Evolutionary conservation across 2,113 vertebrate species (phyloP).

Genomic region (Etheostoma cragini): DNA sequence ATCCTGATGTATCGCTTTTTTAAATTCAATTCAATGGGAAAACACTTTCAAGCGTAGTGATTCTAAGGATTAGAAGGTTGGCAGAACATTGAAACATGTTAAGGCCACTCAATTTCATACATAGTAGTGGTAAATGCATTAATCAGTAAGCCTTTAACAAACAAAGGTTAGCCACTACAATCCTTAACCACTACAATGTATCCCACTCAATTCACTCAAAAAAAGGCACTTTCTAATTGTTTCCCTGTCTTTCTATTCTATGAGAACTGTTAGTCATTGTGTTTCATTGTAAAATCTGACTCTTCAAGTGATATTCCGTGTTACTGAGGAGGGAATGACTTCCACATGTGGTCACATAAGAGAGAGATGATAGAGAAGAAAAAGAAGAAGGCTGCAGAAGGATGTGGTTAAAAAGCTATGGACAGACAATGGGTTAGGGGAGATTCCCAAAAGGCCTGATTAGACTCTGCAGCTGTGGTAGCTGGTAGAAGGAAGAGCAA

Average conservation of each 20-base stretch:
- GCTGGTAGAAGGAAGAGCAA: conserved; percentile 3
- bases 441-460: conserved; percentile 51
- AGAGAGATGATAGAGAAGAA: conserved; percentile 5
- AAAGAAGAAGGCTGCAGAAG: neutral
- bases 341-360: conserved; percentile 57
- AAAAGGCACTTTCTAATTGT: neutral
- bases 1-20: neutral
- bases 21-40: conserved; percentile 4
- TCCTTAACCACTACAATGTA: neutral
- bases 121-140: neutral
- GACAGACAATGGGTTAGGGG: conserved; percentile 49
- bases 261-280: neutral
- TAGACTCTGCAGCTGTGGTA: conserved; percentile 44
- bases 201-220: neutral
- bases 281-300: conserved; percentile 57
- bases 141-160: neutral
- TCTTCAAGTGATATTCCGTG: conserved; percentile 37
- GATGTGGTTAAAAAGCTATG: conserved; percentile 39
- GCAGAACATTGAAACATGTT: neutral
- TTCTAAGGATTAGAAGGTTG: neutral
- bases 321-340: conserved; percentile 51
- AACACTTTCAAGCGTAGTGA: neutral
- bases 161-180: neutral
- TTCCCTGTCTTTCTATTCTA: neutral
- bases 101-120: neutral